Percentiles rank a stretch among this genome's conserved stretches.
Evolutionary conservation across 53 echinoderm and acorn worm species (phyloP).

Genomic region (Crossaster papposus): DNA sequence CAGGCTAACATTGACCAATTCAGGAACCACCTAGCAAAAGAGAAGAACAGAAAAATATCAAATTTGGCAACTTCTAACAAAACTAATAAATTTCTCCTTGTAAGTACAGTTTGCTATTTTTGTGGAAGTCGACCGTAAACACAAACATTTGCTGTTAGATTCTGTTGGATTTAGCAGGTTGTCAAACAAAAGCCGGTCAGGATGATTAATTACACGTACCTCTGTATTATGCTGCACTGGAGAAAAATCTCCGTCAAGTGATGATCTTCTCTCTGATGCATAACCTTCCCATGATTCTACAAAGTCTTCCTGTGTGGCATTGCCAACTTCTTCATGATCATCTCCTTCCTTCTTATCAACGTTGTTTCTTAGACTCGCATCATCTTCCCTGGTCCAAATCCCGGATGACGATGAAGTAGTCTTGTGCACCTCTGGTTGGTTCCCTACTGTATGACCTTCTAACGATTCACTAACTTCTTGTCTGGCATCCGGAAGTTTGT

Average conservation of each 20-base stretch:
- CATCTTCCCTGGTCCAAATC: conserved; percentile 21
- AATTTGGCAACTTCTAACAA: neutral
- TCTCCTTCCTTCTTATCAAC: neutral
- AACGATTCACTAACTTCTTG: neutral
- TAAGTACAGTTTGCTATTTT: no score
- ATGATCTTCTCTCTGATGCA: neutral
- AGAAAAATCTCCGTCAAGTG: neutral
- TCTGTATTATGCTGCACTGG: conserved; percentile 3
- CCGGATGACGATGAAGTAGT: neutral
- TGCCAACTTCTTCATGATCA: neutral
- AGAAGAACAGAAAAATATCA: neutral
- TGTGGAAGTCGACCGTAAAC: neutral
- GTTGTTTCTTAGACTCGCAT: neutral
- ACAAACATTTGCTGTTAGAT: neutral
- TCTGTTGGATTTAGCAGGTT: neutral
- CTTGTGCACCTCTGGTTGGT: neutral
- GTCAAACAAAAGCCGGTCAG: neutral
- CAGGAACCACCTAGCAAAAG: conserved; percentile 6
- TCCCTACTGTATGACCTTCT: neutral
- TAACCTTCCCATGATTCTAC: neutral
- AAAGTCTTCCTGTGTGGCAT: neutral
- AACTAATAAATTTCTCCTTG: no score
- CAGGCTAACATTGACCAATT: conserved; percentile 71
- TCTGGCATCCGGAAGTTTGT: neutral
- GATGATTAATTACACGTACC: conserved; percentile 10